Percentiles rank a stretch among this genome's conserved stretches.
phyloP scores from a whole-genome alignment of 2,113 vertebrate species.

The Arothron firmamentum region DNA sequence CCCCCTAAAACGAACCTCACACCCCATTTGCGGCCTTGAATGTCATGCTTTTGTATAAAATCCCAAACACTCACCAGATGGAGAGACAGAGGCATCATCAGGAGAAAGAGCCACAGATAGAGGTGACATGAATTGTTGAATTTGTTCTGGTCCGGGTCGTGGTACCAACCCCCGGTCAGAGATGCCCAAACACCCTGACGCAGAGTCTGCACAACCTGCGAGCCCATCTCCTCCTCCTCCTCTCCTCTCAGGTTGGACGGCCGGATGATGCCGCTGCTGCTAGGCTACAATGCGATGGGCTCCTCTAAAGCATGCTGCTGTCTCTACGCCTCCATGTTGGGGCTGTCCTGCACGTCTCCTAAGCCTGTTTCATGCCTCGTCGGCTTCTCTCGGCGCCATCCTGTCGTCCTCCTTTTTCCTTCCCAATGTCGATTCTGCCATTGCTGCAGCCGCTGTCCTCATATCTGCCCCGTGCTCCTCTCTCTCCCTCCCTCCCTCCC shows the following conservation, averaged over 20 bases:
- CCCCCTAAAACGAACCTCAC: constrained; percentile 10
- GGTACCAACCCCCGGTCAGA: constrained; percentile 93
- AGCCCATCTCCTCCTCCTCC: constrained; percentile 79
- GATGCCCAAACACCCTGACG: constrained; percentile 94
- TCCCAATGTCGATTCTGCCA: constrained; percentile 39
- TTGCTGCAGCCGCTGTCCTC: constrained; percentile 49
- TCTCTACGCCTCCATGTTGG: constrained; percentile 70
- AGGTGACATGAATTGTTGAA: constrained; percentile 96
- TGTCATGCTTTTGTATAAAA: constrained; percentile 23
- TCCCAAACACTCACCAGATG: constrained; percentile 85
- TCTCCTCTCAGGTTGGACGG: constrained; percentile 61
- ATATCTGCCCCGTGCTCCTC: constrained; percentile 51
- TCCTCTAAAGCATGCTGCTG: constrained; percentile 50
- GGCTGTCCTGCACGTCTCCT: constrained; percentile 35
- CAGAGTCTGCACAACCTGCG: constrained; percentile 86
- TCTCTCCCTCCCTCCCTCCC: constrained; percentile 2
- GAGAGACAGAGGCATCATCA: constrained; percentile 86
- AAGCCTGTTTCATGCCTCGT: constrained; percentile 43
- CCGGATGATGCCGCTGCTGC: constrained; percentile 56
- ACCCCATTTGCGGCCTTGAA: constrained; percentile 52
- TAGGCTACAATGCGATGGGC: constrained; percentile 66
- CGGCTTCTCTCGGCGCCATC: constrained; percentile 20
- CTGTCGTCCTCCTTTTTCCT: constrained; percentile 26
- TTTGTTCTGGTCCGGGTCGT: constrained; percentile 93
- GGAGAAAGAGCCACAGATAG: constrained; percentile 93